Evolutionary conservation across 2,113 vertebrate genomes (phyloP).

Genomic region (Sylvietta virens): DNA sequence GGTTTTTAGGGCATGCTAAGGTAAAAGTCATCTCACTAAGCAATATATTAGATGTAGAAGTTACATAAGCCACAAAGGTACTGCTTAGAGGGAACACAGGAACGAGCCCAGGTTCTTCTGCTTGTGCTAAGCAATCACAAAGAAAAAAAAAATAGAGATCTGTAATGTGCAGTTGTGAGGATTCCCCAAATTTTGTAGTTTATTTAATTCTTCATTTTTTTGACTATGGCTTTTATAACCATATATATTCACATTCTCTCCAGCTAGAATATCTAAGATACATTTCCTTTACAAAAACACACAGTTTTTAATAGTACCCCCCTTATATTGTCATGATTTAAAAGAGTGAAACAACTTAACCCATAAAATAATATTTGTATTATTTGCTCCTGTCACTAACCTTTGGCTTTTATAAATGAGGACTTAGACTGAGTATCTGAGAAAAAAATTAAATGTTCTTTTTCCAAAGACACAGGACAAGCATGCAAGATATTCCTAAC

Average conservation of each 20-base stretch:
- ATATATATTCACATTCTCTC: neutral
- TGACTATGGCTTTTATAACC: neutral
- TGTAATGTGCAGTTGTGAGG: neutral
- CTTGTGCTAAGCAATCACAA: neutral
- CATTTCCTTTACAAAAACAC: neutral
- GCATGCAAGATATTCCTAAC: neutral
- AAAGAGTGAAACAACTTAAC: neutral
- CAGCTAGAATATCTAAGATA: neutral
- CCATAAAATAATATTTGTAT: neutral
- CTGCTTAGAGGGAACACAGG: neutral
- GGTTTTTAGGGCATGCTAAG: neutral
- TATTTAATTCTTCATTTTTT: neutral
- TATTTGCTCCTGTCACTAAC: neutral
- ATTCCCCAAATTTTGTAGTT: neutral
- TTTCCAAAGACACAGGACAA: neutral
- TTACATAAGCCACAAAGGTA: neutral
- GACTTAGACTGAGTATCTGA: neutral
- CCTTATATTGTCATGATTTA: neutral
- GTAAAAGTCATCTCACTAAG: neutral
- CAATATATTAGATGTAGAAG: neutral
- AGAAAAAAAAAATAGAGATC: neutral
- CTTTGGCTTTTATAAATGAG: neutral
- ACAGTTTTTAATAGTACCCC: neutral
- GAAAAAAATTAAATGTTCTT: neutral
- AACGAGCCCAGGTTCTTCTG: neutral